These are phyloP conservation scores for Pipistrellus pygmaeus DNA, from an alignment of 2,797 vertebrate genomes.

Conservation along the genomic window DNA sequence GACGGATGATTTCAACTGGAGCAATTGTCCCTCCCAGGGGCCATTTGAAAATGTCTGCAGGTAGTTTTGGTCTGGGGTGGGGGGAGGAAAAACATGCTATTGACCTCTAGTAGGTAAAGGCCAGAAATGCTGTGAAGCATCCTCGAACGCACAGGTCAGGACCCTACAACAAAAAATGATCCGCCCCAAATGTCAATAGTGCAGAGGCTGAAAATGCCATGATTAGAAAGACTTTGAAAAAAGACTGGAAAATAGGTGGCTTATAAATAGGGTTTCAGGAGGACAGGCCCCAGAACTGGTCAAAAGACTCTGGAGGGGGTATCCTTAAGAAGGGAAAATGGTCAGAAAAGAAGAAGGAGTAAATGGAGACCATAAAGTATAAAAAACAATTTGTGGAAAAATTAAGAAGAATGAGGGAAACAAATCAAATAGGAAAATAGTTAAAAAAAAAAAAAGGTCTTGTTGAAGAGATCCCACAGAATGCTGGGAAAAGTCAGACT, in stretches of 20 bases:
- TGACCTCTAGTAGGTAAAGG: not conserved
- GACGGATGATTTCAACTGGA: not conserved
- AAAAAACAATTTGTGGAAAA: not conserved
- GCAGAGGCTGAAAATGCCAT: not conserved
- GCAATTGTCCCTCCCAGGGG: not conserved
- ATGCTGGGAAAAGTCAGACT: not conserved
- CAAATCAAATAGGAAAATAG: not conserved
- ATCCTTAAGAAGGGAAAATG: slow-evolving; percentile 16
- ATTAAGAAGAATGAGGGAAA: slow-evolving; percentile 43
- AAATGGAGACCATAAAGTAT: not conserved
- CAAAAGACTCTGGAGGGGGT: not conserved
- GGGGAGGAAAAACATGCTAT: not conserved
- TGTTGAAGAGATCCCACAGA: not conserved
- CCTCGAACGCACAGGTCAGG: not conserved
- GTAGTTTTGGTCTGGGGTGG: not conserved
- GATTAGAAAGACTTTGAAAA: not conserved
- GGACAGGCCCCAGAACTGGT: not conserved
- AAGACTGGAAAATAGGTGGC: slow-evolving; percentile 22
- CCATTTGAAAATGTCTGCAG: not conserved
- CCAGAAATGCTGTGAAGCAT: not conserved
- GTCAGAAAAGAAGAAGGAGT: not conserved
- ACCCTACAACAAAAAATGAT: not conserved
- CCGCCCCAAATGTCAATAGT: not conserved
- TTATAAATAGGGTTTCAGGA: slow-evolving; percentile 50
- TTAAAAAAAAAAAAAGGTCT: not conserved